Conservation (phyloP, 2,113 vertebrate genomes). For the Tachysurus vachellii region DNA sequence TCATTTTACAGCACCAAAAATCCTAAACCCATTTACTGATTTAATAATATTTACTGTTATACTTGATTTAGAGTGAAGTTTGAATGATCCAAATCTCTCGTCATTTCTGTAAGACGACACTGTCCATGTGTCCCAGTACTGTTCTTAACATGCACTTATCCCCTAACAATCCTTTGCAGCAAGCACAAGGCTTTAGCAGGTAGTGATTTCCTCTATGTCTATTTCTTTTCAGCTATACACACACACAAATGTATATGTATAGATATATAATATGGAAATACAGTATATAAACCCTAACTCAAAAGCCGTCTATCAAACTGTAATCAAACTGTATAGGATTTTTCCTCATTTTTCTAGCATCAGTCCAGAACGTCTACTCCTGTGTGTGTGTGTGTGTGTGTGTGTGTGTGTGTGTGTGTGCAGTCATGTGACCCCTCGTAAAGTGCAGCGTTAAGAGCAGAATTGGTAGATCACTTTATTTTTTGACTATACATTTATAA, state of each 20-base stretch:
- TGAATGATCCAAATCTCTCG: background rate
- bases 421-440: background rate
- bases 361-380: background rate
- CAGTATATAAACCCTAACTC: background rate
- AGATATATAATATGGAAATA: background rate
- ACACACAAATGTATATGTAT: background rate
- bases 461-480: background rate
- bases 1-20: background rate
- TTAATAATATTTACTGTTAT: background rate
- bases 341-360: background rate
- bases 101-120: background rate
- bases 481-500: background rate
- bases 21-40: background rate
- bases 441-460: background rate
- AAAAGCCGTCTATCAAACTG: background rate
- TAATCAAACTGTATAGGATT: background rate
- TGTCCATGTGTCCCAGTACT: background rate
- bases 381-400: background rate
- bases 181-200: background rate
- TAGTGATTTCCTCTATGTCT: background rate
- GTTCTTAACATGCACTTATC: background rate
- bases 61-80: slow-evolving; percentile 1
- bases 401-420: background rate
- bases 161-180: background rate
- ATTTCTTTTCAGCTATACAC: background rate